Evolutionary conservation across 2,888 invertebrate species (phyloP), one percentile per base, ranked within the genome.

Genomic region (Drosophila paucipuncta): DNA sequence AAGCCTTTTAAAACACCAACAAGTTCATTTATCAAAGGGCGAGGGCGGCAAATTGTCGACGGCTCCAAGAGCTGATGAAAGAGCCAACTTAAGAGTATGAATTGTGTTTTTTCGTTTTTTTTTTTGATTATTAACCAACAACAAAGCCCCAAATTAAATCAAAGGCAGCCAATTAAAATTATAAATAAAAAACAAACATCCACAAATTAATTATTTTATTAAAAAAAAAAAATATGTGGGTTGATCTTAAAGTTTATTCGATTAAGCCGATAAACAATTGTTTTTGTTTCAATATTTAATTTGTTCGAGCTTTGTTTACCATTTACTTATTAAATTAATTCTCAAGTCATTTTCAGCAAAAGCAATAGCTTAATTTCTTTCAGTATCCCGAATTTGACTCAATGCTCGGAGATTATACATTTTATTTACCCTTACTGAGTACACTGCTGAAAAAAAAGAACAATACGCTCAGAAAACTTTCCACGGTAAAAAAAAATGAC

Each of bases 21-120:
- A 73, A 52, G 73, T 55, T 72, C 64, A 72, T 72, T 73, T 73
- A 73, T 72, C 73, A 73, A 72, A 54, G 37, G 52, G 64, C 47
- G 71, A 50, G 35, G 54, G 71, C 43, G 73, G 43, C 50, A 62
- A 47, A 52, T 61, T 50, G 54, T 31, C 10, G 41, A 53, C 35
- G 58, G 41, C 53, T 41, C 33, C 39, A 43, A 69, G 69, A 47
- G 63, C n/a, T 72, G 52, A 55, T 39, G 28, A 62, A 70, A 57
- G 52, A 50, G 22, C 30, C 35, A 57, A 16, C 43, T 72, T 55
- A 54, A 35, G 4, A 41, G 55, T 57, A 41, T 10, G 31, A 41
- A 22, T 9, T 22, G 13, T 35, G 13, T 4, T 13, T 13, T 11
- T 11, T 33, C 4, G 1, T 0, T 4, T 4, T 11, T 35, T 13